phyloP scores from a whole-genome alignment of 2,888 invertebrate genomes.

The Amphipyra tragopoginis region DNA sequence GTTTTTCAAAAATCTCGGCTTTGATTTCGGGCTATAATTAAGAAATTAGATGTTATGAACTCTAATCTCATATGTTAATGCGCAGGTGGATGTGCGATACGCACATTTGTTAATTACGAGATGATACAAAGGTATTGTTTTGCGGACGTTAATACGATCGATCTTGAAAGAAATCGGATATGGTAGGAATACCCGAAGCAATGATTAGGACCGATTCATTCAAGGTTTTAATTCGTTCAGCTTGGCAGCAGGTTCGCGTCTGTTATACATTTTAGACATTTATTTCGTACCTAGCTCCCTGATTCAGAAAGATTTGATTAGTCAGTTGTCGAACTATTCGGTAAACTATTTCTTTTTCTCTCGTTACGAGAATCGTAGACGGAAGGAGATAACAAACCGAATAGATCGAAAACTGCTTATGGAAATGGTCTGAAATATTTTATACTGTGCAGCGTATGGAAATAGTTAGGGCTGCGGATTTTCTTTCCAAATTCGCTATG shows the following conservation, averaged over 20 bases:
- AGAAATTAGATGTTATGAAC: conserved; percentile 72
- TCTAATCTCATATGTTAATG: conserved; percentile 80
- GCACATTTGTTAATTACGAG: conserved; percentile 61
- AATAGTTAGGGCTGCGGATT: too few species aligned
- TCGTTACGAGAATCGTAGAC: too few species aligned
- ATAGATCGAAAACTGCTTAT: too few species aligned
- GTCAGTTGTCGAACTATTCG: too few species aligned
- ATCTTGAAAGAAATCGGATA: conserved; percentile 27
- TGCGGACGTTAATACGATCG: conserved; percentile 50
- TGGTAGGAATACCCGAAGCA: conserved; percentile 10
- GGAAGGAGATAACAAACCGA: too few species aligned
- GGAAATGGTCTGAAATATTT: too few species aligned
- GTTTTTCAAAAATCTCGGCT: conserved; percentile 39
- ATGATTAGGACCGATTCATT: conserved; percentile 30
- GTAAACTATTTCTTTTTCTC: too few species aligned
- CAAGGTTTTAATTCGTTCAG: conserved; percentile 4
- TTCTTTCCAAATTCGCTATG: too few species aligned
- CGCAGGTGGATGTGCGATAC: conserved; percentile 72
- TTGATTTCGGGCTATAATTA: conserved; percentile 52
- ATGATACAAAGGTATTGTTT: conserved; percentile 61
- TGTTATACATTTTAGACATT: not conserved
- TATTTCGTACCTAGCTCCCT: too few species aligned
- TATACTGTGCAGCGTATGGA: too few species aligned
- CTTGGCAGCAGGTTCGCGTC: conserved; percentile 4
- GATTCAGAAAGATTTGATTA: too few species aligned